phyloP scores from a whole-genome alignment of 1,140 invertebrate genomes.

The Octopus bimaculoides region DNA sequence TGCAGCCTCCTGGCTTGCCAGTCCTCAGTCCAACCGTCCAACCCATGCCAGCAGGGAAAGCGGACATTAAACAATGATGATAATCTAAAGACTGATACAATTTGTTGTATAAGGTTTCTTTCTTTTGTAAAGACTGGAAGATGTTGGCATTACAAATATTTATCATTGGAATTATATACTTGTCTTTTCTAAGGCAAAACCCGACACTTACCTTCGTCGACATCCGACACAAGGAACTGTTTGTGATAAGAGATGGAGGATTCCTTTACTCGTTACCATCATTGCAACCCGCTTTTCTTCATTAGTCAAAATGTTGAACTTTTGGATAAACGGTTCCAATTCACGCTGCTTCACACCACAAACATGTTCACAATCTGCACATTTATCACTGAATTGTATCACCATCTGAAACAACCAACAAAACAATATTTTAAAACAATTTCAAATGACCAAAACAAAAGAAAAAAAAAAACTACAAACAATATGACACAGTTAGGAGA shows the following conservation, averaged over 20 bases:
- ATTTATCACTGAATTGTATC: slow-evolving; percentile 81
- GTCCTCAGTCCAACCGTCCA: too few relatives aligned
- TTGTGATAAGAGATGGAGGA: slow-evolving; percentile 79
- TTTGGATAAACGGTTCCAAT: slow-evolving; percentile 77
- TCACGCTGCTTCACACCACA: slow-evolving; percentile 69
- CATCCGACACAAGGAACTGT: slow-evolving; percentile 90
- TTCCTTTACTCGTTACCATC: slow-evolving; percentile 77
- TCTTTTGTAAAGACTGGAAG: too few relatives aligned
- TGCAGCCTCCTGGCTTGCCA: too few relatives aligned
- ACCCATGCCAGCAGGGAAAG: too few relatives aligned
- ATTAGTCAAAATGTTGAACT: slow-evolving; percentile 74
- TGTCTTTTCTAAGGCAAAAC: not conserved
- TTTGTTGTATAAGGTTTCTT: too few relatives aligned
- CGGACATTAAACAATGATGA: too few relatives aligned
- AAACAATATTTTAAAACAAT: not conserved
- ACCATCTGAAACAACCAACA: slow-evolving; percentile 72
- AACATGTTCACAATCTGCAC: slow-evolving; percentile 71
- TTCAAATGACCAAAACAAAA: too few relatives aligned
- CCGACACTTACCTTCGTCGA: slow-evolving; percentile 70
- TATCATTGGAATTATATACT: too few relatives aligned
- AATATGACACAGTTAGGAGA: too few relatives aligned
- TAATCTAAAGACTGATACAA: too few relatives aligned
- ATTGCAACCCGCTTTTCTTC: slow-evolving; percentile 77
- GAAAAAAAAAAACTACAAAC: too few relatives aligned
- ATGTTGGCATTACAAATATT: too few relatives aligned